Evolutionary conservation across 2,797 vertebrate genomes (phyloP).

Genomic region (Danio kyathit): DNA sequence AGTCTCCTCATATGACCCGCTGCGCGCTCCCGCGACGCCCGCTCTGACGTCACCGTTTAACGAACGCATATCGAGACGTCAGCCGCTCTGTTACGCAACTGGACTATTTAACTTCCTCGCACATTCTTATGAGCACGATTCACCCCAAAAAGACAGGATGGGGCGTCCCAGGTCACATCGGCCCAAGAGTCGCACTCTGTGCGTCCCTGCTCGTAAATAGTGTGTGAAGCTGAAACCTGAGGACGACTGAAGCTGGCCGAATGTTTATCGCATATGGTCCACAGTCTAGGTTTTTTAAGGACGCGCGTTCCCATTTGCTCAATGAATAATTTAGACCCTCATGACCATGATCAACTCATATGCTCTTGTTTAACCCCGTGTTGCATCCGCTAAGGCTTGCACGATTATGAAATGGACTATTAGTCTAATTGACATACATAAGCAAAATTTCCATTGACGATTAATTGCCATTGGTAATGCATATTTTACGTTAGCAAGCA

Average conservation of each 20-base stretch:
- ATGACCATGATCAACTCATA: neutral
- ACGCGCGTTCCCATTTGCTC: constrained; percentile 10
- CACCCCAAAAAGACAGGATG: neutral
- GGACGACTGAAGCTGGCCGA: neutral
- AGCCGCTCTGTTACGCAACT: constrained; percentile 39
- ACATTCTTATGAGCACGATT: neutral
- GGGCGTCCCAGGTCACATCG: neutral
- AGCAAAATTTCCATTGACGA: neutral
- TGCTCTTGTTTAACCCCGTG: neutral
- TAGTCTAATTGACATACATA: neutral
- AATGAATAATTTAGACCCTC: constrained; percentile 33
- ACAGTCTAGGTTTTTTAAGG: constrained; percentile 33
- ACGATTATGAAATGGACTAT: neutral
- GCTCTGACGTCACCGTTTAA: constrained; percentile 30
- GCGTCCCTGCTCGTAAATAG: neutral
- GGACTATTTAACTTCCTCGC: constrained; percentile 12
- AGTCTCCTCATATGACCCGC: constrained; percentile 21
- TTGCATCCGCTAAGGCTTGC: neutral
- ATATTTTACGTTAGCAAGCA: too few species aligned
- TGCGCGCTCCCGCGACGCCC: constrained; percentile 9
- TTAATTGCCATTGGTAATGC: neutral
- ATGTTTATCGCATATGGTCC: constrained; percentile 10
- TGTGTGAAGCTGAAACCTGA: neutral
- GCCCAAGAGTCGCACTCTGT: neutral
- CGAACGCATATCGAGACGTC: constrained; percentile 23